Percentiles rank a stretch among this genome's conserved stretches.
These are phyloP conservation scores for Atherinomorus stipes DNA, from an alignment of 2,113 vertebrate genomes.

Conservation along the genomic window DNA sequence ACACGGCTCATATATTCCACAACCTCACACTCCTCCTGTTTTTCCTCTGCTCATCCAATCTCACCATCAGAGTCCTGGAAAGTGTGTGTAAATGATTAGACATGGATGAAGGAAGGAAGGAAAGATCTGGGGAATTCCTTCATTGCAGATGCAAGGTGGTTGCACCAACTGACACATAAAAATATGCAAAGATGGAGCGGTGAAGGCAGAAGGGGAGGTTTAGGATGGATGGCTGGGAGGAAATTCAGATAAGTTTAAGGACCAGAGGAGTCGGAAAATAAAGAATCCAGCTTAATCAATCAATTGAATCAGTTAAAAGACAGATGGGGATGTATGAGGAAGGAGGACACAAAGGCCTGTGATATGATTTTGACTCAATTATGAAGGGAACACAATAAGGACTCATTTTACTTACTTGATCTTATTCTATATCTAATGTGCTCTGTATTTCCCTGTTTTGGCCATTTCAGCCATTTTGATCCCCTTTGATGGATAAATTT, in stretches of 20 bases:
- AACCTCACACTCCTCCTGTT: constrained; percentile 8
- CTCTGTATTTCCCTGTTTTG: too few species aligned
- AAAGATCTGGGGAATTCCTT: constrained; percentile 47
- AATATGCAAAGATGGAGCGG: neutral
- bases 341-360: too few species aligned
- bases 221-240: neutral
- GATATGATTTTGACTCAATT: too few species aligned
- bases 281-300: neutral
- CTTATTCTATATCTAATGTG: too few species aligned
- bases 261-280: neutral
- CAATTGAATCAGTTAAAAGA: neutral
- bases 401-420: too few species aligned
- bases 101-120: constrained; percentile 44
- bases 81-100: constrained; percentile 53
- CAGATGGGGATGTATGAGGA: neutral
- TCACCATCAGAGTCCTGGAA: constrained; percentile 43
- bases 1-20: constrained; percentile 46
- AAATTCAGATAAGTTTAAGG: neutral
- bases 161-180: constrained; percentile 14
- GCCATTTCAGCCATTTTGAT: too few species aligned
- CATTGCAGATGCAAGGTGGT: neutral
- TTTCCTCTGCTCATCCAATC: constrained; percentile 13
- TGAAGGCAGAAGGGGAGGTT: neutral
- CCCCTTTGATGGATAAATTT: too few species aligned
- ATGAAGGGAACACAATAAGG: too few species aligned